A percentile compares a stretch with the other conserved stretches of the same genome.
phyloP scores from a whole-genome alignment of 1,140 invertebrate species.

The Mercenaria mercenaria region DNA sequence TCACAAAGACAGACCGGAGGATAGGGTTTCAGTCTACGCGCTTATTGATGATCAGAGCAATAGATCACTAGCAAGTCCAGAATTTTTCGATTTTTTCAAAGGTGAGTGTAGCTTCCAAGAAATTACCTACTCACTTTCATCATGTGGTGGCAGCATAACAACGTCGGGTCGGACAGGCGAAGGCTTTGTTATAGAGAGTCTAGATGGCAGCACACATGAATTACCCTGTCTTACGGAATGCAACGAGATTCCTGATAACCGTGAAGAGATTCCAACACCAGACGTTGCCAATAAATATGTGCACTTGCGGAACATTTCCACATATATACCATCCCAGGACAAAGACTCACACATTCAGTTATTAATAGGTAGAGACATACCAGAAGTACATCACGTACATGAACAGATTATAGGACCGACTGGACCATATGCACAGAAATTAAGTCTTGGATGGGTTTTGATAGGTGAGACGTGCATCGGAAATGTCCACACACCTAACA shows the following conservation, averaged over 20 bases:
- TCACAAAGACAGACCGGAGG: neutral
- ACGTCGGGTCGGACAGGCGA: neutral
- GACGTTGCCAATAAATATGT: neutral
- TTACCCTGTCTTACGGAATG: constrained; percentile 30
- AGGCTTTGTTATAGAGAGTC: constrained; percentile 27
- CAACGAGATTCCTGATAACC: neutral
- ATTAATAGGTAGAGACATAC: constrained; percentile 33
- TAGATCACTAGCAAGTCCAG: constrained; percentile 33
- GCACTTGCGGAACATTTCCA: neutral
- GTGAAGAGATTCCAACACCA: neutral
- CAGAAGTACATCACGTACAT: neutral
- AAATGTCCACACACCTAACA: constrained; percentile 49
- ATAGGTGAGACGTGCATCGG: constrained; percentile 66
- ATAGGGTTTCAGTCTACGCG: constrained; percentile 29
- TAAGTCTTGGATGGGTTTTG: constrained; percentile 59
- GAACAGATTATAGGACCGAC: neutral
- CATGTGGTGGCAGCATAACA: neutral
- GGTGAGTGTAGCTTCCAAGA: neutral
- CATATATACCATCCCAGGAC: constrained; percentile 35
- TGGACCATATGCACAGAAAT: constrained; percentile 56
- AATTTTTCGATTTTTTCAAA: neutral
- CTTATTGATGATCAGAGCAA: constrained; percentile 65
- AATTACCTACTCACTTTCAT: constrained; percentile 10
- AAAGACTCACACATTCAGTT: neutral
- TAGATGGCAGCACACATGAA: neutral